phyloP scores from a whole-genome alignment of 2,113 vertebrate genomes.

The Eublepharis macularius region DNA sequence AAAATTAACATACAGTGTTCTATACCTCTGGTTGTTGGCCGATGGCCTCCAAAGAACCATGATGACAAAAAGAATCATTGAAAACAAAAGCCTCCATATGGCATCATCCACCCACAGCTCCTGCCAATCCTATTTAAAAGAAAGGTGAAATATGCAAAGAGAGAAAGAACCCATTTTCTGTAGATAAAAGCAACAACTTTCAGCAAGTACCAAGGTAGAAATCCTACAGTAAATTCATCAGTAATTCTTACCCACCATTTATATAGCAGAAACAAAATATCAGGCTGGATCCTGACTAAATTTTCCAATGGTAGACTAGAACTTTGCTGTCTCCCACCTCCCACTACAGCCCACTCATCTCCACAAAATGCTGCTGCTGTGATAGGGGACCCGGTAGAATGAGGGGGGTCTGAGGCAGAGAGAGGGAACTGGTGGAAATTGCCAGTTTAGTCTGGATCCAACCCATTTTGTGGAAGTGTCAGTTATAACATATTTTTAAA shows the following conservation, averaged over 20 bases:
- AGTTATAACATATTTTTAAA: not conserved
- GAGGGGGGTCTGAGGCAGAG: no score
- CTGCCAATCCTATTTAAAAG: slow-evolving; percentile 85
- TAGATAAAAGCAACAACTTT: not conserved
- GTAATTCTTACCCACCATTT: not conserved
- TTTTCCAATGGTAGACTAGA: no score
- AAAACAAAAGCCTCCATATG: slow-evolving; percentile 95
- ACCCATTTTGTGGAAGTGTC: not conserved
- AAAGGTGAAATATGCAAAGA: slow-evolving; percentile 2
- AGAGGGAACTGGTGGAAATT: no score
- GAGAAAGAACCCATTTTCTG: not conserved
- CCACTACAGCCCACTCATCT: no score
- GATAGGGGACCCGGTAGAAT: no score
- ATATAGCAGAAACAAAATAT: not conserved
- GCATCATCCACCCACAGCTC: slow-evolving; percentile 97
- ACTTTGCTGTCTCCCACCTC: no score
- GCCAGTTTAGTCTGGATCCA: no score
- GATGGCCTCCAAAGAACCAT: slow-evolving; percentile 95
- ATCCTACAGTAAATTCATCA: not conserved
- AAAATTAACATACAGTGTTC: slow-evolving; percentile 34
- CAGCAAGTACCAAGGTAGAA: not conserved
- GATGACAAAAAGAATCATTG: slow-evolving; percentile 95
- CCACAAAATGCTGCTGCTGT: no score
- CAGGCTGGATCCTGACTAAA: no score
- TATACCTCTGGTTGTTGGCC: slow-evolving; percentile 93